Conservation (phyloP, 1,140 invertebrate genomes). For the Chironomus tepperi region DNA sequence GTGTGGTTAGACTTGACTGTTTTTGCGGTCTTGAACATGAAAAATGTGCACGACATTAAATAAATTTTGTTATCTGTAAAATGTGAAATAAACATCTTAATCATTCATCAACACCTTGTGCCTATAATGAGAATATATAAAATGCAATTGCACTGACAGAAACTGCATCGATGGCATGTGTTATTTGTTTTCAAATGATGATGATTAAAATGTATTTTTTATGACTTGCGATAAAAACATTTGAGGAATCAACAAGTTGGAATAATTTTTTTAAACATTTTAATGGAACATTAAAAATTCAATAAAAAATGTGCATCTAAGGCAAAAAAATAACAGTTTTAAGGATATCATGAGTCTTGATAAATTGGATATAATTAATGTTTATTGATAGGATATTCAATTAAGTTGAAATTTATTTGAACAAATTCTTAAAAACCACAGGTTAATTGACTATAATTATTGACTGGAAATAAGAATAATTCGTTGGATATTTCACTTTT, state of each 20-base stretch:
- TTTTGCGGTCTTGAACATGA: background rate
- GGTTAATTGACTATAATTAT: too few relatives aligned
- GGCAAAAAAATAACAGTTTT: too few relatives aligned
- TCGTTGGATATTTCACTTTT: too few relatives aligned
- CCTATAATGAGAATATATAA: background rate
- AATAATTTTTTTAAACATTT: background rate
- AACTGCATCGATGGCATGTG: background rate
- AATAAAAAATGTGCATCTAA: conserved; percentile 14
- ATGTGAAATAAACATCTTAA: conserved; percentile 3
- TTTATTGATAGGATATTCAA: too few relatives aligned
- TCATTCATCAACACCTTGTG: conserved; percentile 12
- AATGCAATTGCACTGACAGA: background rate
- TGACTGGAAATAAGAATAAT: too few relatives aligned
- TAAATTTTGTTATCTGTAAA: background rate
- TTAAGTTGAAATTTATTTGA: too few relatives aligned
- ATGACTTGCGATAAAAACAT: background rate
- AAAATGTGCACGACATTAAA: conserved; percentile 13
- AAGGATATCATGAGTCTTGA: too few relatives aligned
- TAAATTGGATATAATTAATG: too few relatives aligned
- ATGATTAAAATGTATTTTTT: background rate
- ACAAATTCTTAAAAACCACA: too few relatives aligned
- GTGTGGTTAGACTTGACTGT: background rate
- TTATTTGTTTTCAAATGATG: background rate
- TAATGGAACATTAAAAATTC: background rate
- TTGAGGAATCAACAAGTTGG: background rate